Base-by-base conservation (phyloP, 2,888 invertebrate genomes). In the Gnatocerus cornutus region DNA sequence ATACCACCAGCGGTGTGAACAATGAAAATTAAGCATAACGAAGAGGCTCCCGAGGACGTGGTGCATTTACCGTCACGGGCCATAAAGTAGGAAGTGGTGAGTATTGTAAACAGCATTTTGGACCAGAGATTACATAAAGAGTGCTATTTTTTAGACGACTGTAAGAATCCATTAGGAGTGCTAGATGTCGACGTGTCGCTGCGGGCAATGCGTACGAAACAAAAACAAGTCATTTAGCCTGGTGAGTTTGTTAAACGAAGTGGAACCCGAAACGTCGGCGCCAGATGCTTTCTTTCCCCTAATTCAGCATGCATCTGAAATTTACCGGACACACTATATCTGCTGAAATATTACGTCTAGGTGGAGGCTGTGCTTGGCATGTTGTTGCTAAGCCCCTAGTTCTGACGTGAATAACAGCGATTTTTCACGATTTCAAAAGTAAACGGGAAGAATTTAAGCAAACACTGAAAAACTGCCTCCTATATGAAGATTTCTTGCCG, bases 181-280 rank as follows among this genome's bases (percentile, higher is more conserved):
- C 52, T 66, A 70, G 61, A 62, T 65, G 70, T 61, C 52, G 43
- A 53, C 59, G 43, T 69, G 68, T 69, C 69, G 69, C 69, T 50
- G 53, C 53, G 59, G 53, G 64, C 59, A 21, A 64, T 69, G 62
- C 70, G 58, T 61, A 62, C 61, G 56, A 53, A 68, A 71, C 70
- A 70, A 72, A 65, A 71, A 74, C 72, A 75, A 70, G 64, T 61
- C 59, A 67, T 73, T 72, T 73, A 71, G 69, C 45, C 43, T 39
- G 50, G 59, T 58, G 69, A 53, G 43, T 66, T 46, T 62, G 69
- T 65, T 73, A 71, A 72, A 71, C 66, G 69, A 68, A 70, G 71
- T 65, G 70, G 66, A 65, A 71, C 69, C 45, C 65, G 72, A 73
- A 73, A 73, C 61, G 75, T 74, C 75, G 74, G 73, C 74, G 74